Conservation (phyloP, 2,113 vertebrate species). For the Strix uralensis region DNA sequence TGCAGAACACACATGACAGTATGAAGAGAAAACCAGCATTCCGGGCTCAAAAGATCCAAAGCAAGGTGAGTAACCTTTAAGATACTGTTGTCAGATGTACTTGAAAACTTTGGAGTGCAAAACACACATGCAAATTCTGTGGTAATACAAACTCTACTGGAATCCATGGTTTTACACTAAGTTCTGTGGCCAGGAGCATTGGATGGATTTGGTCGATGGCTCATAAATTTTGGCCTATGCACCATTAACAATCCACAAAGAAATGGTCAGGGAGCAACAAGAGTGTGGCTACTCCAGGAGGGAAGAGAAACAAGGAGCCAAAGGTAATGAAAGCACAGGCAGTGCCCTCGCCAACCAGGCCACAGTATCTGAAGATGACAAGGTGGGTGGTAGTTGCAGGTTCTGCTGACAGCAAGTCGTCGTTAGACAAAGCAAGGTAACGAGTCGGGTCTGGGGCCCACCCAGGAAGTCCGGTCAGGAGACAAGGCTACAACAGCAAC, state of each 20-base stretch:
- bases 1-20: background rate
- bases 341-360: background rate
- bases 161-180: background rate
- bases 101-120: background rate
- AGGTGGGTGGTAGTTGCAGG: background rate
- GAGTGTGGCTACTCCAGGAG: background rate
- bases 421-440: background rate
- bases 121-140: background rate
- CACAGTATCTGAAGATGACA: background rate
- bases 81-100: background rate
- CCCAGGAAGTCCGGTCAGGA: background rate
- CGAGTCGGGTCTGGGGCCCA: background rate
- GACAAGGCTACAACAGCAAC: background rate
- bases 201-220: background rate
- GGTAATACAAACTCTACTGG: background rate
- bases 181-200: background rate
- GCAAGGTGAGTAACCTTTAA: constrained; percentile 36
- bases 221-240: background rate
- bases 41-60: constrained; percentile 47
- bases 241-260: background rate
- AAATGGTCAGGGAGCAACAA: background rate
- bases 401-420: background rate
- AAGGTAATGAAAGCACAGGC: background rate
- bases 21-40: background rate
- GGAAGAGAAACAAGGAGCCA: background rate